Evolutionary conservation across 2,888 invertebrate genomes (phyloP).

Genomic region (Drosophila stalkeri): DNA sequence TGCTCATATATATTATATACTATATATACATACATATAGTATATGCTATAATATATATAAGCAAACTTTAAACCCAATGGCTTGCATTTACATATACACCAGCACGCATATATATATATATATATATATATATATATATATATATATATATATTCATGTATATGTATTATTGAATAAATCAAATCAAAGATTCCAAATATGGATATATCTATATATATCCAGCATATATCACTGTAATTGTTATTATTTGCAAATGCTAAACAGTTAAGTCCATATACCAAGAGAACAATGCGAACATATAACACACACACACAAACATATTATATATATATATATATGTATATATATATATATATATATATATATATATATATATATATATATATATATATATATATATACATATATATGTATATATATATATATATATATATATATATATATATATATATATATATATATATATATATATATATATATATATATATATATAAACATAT

Average conservation of each 20-base stretch:
- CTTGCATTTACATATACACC: constrained; percentile 58
- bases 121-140: too few species aligned
- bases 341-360: constrained; percentile 7
- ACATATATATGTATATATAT: constrained; percentile 12
- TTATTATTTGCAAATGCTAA: constrained; percentile 77
- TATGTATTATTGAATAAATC: constrained; percentile 32
- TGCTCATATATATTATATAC: constrained; percentile 56
- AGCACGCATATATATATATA: constrained; percentile 10
- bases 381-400: background rate
- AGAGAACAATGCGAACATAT: constrained; percentile 36
- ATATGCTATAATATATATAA: constrained; percentile 36
- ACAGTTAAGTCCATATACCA: constrained; percentile 60
- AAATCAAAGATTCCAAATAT: constrained; percentile 36
- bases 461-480: constrained; percentile 35
- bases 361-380: constrained; percentile 6
- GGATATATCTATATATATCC: constrained; percentile 23
- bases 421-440: too few species aligned
- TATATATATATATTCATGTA: constrained; percentile 10
- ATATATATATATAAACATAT: constrained; percentile 27
- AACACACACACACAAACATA: constrained; percentile 16
- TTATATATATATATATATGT: background rate
- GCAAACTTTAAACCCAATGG: constrained; percentile 20
- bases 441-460: constrained; percentile 14
- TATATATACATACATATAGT: constrained; percentile 31
- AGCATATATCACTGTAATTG: constrained; percentile 66